These are phyloP conservation scores for Aphelenchoides fujianensis DNA, from an alignment of 1,140 invertebrate genomes.

Conservation along the genomic window DNA sequence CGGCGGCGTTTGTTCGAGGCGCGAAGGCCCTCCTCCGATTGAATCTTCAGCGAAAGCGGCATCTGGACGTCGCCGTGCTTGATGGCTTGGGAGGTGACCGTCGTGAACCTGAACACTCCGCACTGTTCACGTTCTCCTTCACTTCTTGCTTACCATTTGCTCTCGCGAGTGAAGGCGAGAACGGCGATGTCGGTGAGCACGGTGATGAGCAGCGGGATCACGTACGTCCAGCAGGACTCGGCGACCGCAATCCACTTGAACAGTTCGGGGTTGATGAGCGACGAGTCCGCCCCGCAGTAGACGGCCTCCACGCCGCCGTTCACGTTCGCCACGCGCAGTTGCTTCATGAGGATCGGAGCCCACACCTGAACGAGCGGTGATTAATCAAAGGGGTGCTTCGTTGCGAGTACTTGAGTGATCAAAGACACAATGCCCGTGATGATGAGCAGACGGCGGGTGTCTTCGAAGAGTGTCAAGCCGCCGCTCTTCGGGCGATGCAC, in stretches of 20 bases:
- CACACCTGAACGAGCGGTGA: no score
- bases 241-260: slow-evolving; percentile 41
- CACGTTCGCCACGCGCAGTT: slow-evolving; percentile 7
- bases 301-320: not conserved
- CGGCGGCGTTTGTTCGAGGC: slow-evolving; percentile 25
- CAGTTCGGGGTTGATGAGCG: slow-evolving; percentile 25
- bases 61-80: slow-evolving; percentile 7
- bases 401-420: slow-evolving; percentile 34
- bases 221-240: slow-evolving; percentile 35
- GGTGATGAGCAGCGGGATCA: slow-evolving; percentile 38
- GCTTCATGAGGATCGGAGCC: slow-evolving; percentile 33
- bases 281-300: slow-evolving; percentile 33
- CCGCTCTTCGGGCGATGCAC: slow-evolving; percentile 29
- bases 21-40: slow-evolving; percentile 32
- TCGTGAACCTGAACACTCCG: no score
- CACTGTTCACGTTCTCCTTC: no score
- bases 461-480: slow-evolving; percentile 21
- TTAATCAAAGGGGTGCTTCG: no score
- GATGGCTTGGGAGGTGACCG: slow-evolving; percentile 25
- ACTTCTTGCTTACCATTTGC: no score
- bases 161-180: slow-evolving; percentile 26
- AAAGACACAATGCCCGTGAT: slow-evolving; percentile 29
- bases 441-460: slow-evolving; percentile 27
- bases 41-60: slow-evolving; percentile 33
- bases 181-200: slow-evolving; percentile 37